A percentile compares a stretch with the other conserved stretches of the same genome.
phyloP scores from a whole-genome alignment of 2,888 invertebrate genomes.

The Galeopsomyia nigrocyanea region DNA sequence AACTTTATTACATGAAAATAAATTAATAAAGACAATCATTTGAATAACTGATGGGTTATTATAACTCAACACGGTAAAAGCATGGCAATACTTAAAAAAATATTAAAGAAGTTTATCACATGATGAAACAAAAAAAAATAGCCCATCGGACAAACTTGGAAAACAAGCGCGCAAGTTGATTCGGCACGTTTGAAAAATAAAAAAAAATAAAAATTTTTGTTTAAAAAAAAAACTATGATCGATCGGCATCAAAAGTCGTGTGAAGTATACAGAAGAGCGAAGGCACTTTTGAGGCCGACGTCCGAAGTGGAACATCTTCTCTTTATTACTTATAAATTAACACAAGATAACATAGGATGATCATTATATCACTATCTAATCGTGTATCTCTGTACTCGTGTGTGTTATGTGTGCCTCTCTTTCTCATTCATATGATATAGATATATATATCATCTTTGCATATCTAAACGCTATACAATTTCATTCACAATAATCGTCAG shows the following conservation, averaged over 20 bases:
- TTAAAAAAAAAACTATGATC: neutral
- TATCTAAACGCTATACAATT: slow-evolving; percentile 65
- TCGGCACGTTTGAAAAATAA: slow-evolving; percentile 20
- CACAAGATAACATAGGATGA: slow-evolving; percentile 35
- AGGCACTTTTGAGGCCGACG: slow-evolving; percentile 41
- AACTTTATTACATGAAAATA: slow-evolving; percentile 47
- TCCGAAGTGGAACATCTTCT: slow-evolving; percentile 26
- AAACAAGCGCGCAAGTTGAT: slow-evolving; percentile 27
- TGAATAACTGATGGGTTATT: slow-evolving; percentile 22
- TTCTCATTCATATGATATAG: no score
- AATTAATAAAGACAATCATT: slow-evolving; percentile 44
- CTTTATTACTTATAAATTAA: slow-evolving; percentile 41
- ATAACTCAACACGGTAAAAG: slow-evolving; percentile 30
- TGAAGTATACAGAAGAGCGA: slow-evolving; percentile 35
- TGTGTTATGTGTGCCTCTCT: neutral
- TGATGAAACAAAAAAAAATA: slow-evolving; percentile 17
- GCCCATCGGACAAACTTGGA: neutral
- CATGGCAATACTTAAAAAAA: slow-evolving; percentile 1
- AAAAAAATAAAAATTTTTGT: slow-evolving; percentile 2
- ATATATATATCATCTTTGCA: slow-evolving; percentile 48
- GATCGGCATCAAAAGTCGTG: slow-evolving; percentile 38
- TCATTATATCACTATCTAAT: slow-evolving; percentile 19
- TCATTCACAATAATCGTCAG: slow-evolving; percentile 54
- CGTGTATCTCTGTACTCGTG: slow-evolving; percentile 46
- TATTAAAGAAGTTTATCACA: slow-evolving; percentile 29